Evolutionary conservation across 2,113 vertebrate species (phyloP).

Genomic region (Dipodomys stephensi): DNA sequence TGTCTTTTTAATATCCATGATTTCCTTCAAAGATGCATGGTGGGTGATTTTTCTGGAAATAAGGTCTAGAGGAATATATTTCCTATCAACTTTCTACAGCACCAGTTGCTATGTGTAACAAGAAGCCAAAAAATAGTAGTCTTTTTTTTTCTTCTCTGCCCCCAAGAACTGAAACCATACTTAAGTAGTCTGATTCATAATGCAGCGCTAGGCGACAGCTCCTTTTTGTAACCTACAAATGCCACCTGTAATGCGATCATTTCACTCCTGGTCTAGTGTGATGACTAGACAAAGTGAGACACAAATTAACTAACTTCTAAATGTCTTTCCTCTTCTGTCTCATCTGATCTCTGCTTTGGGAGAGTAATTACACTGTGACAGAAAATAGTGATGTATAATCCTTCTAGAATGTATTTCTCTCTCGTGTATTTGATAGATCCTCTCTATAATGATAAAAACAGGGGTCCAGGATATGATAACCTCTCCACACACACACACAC

Average conservation of each 20-base stretch:
- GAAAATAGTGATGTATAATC: background rate
- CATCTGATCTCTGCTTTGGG: background rate
- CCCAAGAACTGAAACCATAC: background rate
- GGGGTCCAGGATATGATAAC: background rate
- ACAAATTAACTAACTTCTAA: background rate
- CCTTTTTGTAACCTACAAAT: constrained; percentile 40
- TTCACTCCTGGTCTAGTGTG: constrained; percentile 21
- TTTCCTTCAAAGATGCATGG: background rate
- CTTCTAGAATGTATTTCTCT: constrained; percentile 12
- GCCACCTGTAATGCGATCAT: background rate
- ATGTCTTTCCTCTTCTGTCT: background rate
- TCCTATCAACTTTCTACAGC: background rate
- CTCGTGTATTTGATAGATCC: background rate
- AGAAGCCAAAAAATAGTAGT: background rate
- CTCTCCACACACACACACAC: no score
- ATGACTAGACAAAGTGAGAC: constrained; percentile 32
- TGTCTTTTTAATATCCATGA: background rate
- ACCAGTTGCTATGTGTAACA: background rate
- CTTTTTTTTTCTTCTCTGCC: background rate
- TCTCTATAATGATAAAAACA: background rate
- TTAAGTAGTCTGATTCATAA: constrained; percentile 52
- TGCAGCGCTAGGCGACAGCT: background rate
- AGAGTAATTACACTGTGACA: background rate
- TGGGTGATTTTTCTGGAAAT: background rate
- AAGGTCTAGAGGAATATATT: background rate